Conservation (phyloP, 1,140 invertebrate species). For the Mercenaria mercenaria region DNA sequence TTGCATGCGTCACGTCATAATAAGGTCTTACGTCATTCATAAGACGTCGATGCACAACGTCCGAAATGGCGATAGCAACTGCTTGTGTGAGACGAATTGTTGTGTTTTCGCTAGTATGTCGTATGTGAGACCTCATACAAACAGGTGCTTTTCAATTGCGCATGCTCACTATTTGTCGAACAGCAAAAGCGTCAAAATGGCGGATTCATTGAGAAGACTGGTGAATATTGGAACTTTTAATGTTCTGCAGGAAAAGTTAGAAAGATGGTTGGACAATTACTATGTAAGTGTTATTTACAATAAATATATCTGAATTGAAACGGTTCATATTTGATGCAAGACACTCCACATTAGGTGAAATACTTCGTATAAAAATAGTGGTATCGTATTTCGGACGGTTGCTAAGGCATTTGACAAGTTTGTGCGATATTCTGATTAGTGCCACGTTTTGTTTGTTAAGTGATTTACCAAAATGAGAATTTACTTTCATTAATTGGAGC, state of each 20-base stretch:
- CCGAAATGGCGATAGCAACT: not conserved
- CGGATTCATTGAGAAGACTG: constrained; percentile 83
- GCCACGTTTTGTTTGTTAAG: not conserved
- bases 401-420: constrained; percentile 61
- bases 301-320: not conserved
- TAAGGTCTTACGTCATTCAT: too few species aligned
- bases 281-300: constrained; percentile 80
- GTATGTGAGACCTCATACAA: not conserved
- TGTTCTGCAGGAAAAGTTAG: constrained; percentile 84
- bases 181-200: constrained; percentile 83
- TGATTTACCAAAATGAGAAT: too few species aligned
- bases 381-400: constrained; percentile 58
- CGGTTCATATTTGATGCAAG: not conserved
- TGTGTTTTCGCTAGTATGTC: not conserved
- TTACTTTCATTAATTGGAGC: not conserved
- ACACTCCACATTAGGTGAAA: not conserved
- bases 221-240: constrained; percentile 84
- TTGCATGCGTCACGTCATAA: too few species aligned
- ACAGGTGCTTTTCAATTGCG: constrained; percentile 27
- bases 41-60: too few species aligned
- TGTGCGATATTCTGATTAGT: not conserved
- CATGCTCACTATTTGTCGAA: constrained; percentile 15
- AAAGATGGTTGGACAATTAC: constrained; percentile 83
- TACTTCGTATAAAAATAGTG: not conserved
- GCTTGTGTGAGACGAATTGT: not conserved